A percentile compares a stretch with the other conserved stretches of the same genome.
These are phyloP conservation scores for Pherbina coryleti DNA, from an alignment of 2,888 invertebrate genomes.

Conservation along the genomic window DNA sequence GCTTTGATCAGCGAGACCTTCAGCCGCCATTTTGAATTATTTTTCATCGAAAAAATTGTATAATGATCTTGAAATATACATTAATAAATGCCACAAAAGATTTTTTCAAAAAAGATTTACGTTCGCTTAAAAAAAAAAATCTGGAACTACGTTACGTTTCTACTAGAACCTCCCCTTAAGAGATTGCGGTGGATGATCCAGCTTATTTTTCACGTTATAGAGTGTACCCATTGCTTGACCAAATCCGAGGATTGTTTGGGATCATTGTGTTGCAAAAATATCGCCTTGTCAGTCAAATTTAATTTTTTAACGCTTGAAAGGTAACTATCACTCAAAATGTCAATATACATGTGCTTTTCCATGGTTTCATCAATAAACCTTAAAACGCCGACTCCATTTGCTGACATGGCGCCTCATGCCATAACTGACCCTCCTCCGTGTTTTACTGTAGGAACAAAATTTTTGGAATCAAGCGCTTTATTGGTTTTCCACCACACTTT, in stretches of 20 bases:
- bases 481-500: background rate
- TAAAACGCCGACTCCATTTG: constrained; percentile 25
- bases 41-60: too few relatives aligned
- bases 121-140: too few relatives aligned
- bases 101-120: too few relatives aligned
- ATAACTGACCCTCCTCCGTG: constrained; percentile 1
- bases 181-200: too few relatives aligned
- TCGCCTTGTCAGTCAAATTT: constrained; percentile 1
- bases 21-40: too few relatives aligned
- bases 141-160: too few relatives aligned
- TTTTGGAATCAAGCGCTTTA: background rate
- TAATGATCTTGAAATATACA: too few relatives aligned
- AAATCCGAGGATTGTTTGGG: background rate
- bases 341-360: constrained; percentile 20
- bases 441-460: constrained; percentile 19
- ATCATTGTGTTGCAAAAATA: background rate
- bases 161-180: too few relatives aligned
- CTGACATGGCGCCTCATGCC: constrained; percentile 22
- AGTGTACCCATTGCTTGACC: constrained; percentile 9
- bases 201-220: too few relatives aligned
- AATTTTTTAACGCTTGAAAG: constrained; percentile 12
- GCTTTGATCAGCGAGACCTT: too few relatives aligned
- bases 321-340: constrained; percentile 18
- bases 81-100: too few relatives aligned
- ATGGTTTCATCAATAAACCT: constrained; percentile 31